Evolutionary conservation across 1,140 invertebrate species (phyloP).

Genomic region (Coptotermes formosanus): DNA sequence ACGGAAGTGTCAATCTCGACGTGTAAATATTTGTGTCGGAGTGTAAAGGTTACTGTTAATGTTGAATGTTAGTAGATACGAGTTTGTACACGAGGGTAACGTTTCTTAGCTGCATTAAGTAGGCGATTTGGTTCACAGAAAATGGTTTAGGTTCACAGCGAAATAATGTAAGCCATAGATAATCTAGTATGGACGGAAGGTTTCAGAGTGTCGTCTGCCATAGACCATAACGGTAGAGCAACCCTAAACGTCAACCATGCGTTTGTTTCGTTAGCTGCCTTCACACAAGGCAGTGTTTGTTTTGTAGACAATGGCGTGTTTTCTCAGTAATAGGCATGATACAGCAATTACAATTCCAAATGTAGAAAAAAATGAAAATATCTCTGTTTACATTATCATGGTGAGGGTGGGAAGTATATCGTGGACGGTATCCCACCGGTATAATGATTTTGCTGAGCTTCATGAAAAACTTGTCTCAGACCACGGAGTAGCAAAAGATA

Average conservation of each 20-base stretch:
- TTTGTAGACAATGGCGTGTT: slow-evolving; percentile 58
- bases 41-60: too few species aligned
- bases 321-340: slow-evolving; percentile 57
- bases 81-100: too few species aligned
- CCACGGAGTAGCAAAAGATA: slow-evolving; percentile 75
- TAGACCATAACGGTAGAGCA: background rate
- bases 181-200: too few species aligned
- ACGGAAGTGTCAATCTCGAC: too few species aligned
- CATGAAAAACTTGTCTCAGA: slow-evolving; percentile 78
- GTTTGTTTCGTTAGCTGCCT: background rate
- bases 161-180: background rate
- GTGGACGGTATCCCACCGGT: slow-evolving; percentile 82
- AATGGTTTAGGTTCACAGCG: background rate
- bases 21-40: too few species aligned
- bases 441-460: slow-evolving; percentile 85
- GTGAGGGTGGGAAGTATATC: slow-evolving; percentile 65
- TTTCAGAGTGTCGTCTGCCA: background rate
- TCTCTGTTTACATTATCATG: slow-evolving; percentile 68
- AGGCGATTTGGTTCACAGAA: too few species aligned
- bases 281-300: background rate
- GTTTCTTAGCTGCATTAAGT: too few species aligned
- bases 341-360: slow-evolving; percentile 59
- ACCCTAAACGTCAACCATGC: background rate
- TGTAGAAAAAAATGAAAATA: slow-evolving; percentile 52
- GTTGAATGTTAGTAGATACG: too few species aligned